Percentiles rank a stretch among this genome's conserved stretches.
Evolutionary conservation across 2,113 vertebrate genomes (phyloP).

Genomic region (Corythornis cristatus): DNA sequence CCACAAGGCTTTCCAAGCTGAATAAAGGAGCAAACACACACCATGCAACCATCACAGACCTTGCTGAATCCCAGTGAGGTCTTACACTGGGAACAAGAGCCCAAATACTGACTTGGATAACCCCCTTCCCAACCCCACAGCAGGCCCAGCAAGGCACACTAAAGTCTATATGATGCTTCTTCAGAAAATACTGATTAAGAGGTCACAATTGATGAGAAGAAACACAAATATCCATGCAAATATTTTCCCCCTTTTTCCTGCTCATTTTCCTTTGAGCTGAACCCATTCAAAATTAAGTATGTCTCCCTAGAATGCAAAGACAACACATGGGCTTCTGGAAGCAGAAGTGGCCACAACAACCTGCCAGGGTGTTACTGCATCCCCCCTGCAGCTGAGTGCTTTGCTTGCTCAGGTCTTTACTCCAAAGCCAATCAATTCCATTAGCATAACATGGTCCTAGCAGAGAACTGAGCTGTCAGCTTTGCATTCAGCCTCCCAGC

Average conservation of each 20-base stretch:
- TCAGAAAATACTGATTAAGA: not conserved
- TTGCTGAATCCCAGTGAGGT: not conserved
- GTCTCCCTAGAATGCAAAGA: not conserved
- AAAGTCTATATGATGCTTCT: not conserved
- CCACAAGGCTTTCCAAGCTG: not conserved
- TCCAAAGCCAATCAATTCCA: not conserved
- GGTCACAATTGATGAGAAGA: not conserved
- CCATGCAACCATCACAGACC: not conserved
- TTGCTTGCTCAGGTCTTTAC: not conserved
- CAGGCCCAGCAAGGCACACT: not conserved
- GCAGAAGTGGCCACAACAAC: not conserved
- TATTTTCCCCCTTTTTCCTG: not conserved
- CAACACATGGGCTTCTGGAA: not conserved
- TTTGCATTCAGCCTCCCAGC: not conserved
- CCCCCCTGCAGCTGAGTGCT: not conserved
- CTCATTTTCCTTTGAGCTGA: not conserved
- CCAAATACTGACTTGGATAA: not conserved
- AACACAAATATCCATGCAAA: not conserved
- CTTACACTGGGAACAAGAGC: not conserved
- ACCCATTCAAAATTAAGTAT: not conserved
- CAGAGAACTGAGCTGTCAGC: not conserved
- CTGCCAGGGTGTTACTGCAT: not conserved
- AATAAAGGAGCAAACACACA: fast-evolving
- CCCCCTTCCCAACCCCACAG: not conserved
- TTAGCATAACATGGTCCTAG: too few species aligned